Conservation (phyloP, 2,113 vertebrate species). For the Morone saxatilis region DNA sequence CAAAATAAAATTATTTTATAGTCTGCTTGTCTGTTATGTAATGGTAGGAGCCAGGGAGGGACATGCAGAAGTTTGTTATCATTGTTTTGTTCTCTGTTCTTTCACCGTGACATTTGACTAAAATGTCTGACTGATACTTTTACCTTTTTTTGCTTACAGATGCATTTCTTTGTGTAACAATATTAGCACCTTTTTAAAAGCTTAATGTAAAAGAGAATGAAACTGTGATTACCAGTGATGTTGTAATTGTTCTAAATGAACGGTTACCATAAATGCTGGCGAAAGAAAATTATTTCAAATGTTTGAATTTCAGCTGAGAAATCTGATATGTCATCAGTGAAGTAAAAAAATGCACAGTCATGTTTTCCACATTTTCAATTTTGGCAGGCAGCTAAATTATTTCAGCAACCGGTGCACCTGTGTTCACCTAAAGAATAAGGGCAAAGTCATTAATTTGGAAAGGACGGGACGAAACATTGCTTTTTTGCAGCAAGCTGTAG, state of each 20-base stretch:
- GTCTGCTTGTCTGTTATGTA: slow-evolving; percentile 13
- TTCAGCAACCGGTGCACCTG: neutral
- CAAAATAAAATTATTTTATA: neutral
- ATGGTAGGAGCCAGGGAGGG: neutral
- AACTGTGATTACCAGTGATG: neutral
- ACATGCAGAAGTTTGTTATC: neutral
- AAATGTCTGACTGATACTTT: neutral
- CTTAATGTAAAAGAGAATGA: neutral
- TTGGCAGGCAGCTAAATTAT: neutral
- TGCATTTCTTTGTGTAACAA: neutral
- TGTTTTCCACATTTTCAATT: too few species aligned
- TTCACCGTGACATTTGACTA: neutral
- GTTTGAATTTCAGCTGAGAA: neutral
- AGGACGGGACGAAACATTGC: neutral
- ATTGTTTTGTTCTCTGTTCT: neutral
- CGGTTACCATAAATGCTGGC: neutral
- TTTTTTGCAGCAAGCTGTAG: neutral
- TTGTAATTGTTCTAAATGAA: neutral
- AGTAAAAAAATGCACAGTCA: neutral
- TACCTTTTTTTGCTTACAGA: neutral
- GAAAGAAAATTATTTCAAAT: neutral
- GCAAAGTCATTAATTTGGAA: neutral
- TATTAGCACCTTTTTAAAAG: neutral
- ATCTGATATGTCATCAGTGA: neutral
- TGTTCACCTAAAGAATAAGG: neutral